phyloP scores from a whole-genome alignment of 2,113 vertebrate species.

The Gobio gobio region DNA sequence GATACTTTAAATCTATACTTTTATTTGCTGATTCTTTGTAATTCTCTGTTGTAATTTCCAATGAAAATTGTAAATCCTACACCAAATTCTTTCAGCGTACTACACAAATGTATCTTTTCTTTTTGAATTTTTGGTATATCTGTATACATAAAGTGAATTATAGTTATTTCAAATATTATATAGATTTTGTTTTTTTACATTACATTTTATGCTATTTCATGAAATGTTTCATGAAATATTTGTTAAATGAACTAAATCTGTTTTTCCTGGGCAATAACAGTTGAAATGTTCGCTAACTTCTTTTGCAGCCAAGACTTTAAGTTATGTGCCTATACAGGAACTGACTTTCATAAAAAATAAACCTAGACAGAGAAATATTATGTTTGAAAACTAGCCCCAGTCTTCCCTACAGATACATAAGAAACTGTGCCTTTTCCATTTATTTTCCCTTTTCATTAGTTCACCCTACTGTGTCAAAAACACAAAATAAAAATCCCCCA shows the following conservation, averaged over 20 bases:
- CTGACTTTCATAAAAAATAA: neutral
- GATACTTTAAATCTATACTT: too few relatives aligned
- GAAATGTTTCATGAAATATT: too few relatives aligned
- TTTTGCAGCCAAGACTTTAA: neutral
- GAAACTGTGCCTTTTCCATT: neutral
- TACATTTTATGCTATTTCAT: neutral
- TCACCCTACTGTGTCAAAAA: neutral
- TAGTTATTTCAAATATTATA: neutral
- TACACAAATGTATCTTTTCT: too few relatives aligned
- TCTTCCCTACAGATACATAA: neutral
- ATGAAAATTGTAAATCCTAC: too few relatives aligned
- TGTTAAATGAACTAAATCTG: neutral
- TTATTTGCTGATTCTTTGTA: too few relatives aligned
- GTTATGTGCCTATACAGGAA: neutral
- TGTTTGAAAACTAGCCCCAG: neutral
- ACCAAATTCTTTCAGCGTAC: too few relatives aligned
- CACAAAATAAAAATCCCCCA: neutral
- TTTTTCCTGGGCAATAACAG: neutral
- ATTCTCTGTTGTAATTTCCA: too few relatives aligned
- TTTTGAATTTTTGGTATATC: too few relatives aligned
- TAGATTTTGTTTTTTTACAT: too few relatives aligned
- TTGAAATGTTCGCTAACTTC: neutral
- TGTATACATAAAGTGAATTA: neutral
- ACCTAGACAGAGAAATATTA: neutral
- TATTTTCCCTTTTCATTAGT: neutral